A percentile compares a stretch with the other conserved stretches of the same genome.
Conservation (phyloP, 2,797 vertebrate genomes). For the Onychomys arenicola region DNA sequence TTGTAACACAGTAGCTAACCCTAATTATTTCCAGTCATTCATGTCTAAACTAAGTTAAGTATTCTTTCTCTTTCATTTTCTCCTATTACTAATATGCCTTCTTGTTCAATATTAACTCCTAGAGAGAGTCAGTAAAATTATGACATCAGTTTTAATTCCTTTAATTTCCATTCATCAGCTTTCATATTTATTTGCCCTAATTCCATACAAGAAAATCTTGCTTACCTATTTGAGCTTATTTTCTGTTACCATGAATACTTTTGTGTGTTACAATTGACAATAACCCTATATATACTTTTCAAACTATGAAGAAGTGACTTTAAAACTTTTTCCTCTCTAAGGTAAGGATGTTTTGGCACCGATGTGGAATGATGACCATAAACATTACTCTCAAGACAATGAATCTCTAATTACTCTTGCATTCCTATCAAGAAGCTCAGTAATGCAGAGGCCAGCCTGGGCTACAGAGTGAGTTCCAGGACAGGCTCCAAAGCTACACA, state of each 20-base stretch:
- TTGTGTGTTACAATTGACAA: not conserved
- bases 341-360: not conserved
- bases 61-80: not conserved
- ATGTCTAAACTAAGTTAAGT: not conserved
- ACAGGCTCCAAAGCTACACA: too few relatives aligned
- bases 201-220: not conserved
- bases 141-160: not conserved
- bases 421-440: not conserved
- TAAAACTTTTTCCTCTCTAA: not conserved
- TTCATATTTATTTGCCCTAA: not conserved
- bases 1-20: not conserved
- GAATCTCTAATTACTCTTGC: not conserved
- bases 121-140: not conserved
- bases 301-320: constrained; percentile 37
- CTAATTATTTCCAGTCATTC: not conserved
- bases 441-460: too few relatives aligned
- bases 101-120: not conserved
- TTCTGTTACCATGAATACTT: constrained; percentile 14
- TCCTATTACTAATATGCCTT: not conserved
- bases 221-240: not conserved
- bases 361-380: not conserved
- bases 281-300: not conserved
- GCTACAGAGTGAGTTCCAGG: too few relatives aligned
- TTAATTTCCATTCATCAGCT: not conserved
- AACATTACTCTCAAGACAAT: not conserved